These are phyloP conservation scores for Triplophysa dalaica DNA, from an alignment of 2,113 vertebrate genomes.

Conservation along the genomic window DNA sequence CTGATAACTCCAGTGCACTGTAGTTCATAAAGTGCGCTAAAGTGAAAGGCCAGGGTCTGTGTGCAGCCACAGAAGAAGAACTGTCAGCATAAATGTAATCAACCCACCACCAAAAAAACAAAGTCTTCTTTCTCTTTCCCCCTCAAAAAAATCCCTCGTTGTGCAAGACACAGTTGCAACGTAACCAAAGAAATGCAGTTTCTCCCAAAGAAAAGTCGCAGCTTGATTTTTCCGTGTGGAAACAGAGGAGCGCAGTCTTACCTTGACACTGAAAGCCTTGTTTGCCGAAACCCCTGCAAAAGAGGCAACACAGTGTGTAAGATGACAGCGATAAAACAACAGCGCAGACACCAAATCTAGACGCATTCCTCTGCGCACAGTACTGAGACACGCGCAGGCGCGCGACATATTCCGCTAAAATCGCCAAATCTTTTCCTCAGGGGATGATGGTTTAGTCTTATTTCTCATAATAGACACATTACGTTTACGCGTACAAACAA, in stretches of 20 bases:
- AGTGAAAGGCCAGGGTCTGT: background rate
- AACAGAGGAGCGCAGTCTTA: constrained; percentile 24
- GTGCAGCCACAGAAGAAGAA: background rate
- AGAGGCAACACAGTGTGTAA: constrained; percentile 21
- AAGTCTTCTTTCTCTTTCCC: background rate
- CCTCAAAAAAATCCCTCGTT: background rate
- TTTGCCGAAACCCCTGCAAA: constrained; percentile 56
- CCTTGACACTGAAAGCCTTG: constrained; percentile 58
- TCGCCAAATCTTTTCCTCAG: background rate
- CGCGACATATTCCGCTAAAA: constrained; percentile 37
- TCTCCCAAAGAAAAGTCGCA: background rate
- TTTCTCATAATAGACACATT: background rate
- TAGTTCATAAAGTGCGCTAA: background rate
- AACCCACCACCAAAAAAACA: background rate
- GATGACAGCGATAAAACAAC: background rate
- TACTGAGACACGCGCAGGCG: background rate
- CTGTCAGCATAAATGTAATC: background rate
- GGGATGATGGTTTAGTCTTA: background rate
- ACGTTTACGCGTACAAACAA: background rate
- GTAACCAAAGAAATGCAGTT: background rate
- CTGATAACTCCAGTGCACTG: too few species aligned
- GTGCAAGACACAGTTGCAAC: background rate
- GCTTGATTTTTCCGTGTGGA: background rate
- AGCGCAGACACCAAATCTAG: constrained; percentile 6
- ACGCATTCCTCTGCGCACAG: constrained; percentile 26